phyloP scores from a whole-genome alignment of 2,888 invertebrate species.

The Xestia xanthographa region DNA sequence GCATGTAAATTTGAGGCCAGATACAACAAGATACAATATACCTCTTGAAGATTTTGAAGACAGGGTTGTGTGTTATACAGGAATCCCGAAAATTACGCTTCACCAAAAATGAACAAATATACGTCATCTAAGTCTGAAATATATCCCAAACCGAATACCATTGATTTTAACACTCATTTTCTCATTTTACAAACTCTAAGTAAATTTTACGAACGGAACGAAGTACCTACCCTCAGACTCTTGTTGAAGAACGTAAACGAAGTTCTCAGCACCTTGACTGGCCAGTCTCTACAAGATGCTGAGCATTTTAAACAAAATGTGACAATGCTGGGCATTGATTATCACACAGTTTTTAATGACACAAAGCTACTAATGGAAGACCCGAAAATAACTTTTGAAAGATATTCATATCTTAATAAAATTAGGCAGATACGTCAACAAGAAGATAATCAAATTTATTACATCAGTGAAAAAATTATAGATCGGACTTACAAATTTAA shows the following conservation, averaged over 20 bases:
- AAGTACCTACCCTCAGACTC: constrained; percentile 45
- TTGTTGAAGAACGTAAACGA: constrained; percentile 47
- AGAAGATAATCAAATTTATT: constrained; percentile 66
- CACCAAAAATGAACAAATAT: constrained; percentile 41
- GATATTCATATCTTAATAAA: constrained; percentile 74
- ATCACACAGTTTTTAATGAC: constrained; percentile 63
- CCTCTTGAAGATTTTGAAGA: constrained; percentile 67
- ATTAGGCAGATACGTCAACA: constrained; percentile 67
- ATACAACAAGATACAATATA: constrained; percentile 51
- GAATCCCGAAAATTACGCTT: constrained; percentile 49
- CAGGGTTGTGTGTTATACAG: constrained; percentile 72
- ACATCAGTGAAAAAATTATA: constrained; percentile 75
- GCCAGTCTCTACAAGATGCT: neutral
- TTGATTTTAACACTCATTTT: constrained; percentile 63
- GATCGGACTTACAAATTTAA: constrained; percentile 58
- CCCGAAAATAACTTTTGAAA: constrained; percentile 74
- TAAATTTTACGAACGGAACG: constrained; percentile 49
- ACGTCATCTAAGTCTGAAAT: constrained; percentile 9
- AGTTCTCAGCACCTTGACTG: neutral
- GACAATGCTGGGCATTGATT: constrained; percentile 67
- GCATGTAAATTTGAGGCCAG: constrained; percentile 70
- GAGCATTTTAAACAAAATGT: constrained; percentile 59
- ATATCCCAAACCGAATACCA: constrained; percentile 27
- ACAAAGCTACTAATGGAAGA: constrained; percentile 73
- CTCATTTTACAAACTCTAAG: constrained; percentile 63